These are phyloP conservation scores for Campylorhamphus procurvoides DNA, from an alignment of 2,113 vertebrate species.

Conservation along the genomic window DNA sequence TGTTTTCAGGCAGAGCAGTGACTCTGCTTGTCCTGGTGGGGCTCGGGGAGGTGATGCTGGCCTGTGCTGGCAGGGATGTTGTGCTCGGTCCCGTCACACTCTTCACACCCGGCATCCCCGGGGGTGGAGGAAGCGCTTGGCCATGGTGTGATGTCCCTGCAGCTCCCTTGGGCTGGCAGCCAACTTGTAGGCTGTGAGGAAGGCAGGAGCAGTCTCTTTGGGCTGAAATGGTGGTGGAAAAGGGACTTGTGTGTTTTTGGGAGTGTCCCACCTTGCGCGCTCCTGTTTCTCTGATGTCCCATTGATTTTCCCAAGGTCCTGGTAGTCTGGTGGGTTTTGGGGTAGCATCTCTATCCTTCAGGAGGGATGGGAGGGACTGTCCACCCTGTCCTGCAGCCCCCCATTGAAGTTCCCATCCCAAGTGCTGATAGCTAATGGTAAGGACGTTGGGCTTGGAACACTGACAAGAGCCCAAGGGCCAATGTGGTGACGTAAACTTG, in stretches of 20 bases:
- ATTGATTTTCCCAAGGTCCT: not conserved
- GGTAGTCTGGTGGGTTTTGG: not conserved
- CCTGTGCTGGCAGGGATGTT: not conserved
- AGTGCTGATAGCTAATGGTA: not conserved
- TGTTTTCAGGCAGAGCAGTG: not conserved
- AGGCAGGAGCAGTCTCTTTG: not conserved
- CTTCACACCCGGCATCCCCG: not conserved
- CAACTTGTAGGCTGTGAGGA: not conserved
- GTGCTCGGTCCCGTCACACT: not conserved
- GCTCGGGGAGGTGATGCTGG: not conserved
- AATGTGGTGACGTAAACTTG: not conserved
- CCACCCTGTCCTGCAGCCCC: not conserved
- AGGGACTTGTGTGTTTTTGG: not conserved
- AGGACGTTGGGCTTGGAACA: fast-evolving
- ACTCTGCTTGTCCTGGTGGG: not conserved
- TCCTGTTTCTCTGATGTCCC: not conserved
- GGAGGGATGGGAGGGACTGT: not conserved
- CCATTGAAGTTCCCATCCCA: fast-evolving
- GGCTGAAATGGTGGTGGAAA: not conserved
- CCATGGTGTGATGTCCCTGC: not conserved
- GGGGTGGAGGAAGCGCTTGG: not conserved
- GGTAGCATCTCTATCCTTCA: not conserved
- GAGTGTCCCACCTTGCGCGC: fast-evolving
- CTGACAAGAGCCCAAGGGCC: not conserved
- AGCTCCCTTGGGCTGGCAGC: not conserved